A percentile compares a stretch with the other conserved stretches of the same genome.
Evolutionary conservation across 1,140 invertebrate species (phyloP).

Genomic region (Drosophila erecta): DNA sequence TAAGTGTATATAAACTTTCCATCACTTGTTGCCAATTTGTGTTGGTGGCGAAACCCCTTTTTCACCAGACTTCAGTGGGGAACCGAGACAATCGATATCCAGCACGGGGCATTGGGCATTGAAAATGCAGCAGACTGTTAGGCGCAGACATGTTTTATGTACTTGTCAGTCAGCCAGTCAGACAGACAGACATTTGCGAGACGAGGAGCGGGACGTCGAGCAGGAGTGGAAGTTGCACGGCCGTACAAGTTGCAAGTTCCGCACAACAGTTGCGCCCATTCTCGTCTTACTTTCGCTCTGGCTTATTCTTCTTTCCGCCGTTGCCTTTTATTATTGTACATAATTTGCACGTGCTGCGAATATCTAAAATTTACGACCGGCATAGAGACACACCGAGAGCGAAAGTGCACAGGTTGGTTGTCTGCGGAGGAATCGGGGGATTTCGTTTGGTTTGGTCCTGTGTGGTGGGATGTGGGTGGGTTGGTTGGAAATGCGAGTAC

Average conservation of each 20-base stretch:
- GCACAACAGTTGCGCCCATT: slow-evolving; percentile 45
- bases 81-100: slow-evolving; percentile 52
- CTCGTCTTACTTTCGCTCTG: slow-evolving; percentile 62
- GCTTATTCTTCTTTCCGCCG: slow-evolving; percentile 28
- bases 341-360: slow-evolving; percentile 83
- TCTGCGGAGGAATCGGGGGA: slow-evolving; percentile 6
- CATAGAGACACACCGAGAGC: slow-evolving; percentile 46
- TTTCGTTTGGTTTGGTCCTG: neutral
- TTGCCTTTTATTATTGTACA: slow-evolving; percentile 75
- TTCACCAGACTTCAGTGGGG: neutral
- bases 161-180: slow-evolving; percentile 64
- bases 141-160: slow-evolving; percentile 79
- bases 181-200: slow-evolving; percentile 10
- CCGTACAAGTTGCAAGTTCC: slow-evolving; percentile 47
- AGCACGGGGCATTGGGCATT: slow-evolving; percentile 17
- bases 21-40: slow-evolving; percentile 28
- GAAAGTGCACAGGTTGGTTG: slow-evolving; percentile 70
- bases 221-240: neutral
- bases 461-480: slow-evolving; percentile 1
- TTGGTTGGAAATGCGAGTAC: neutral
- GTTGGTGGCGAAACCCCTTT: neutral
- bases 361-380: slow-evolving; percentile 78
- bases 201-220: no score
- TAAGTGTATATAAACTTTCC: slow-evolving; percentile 13
- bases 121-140: slow-evolving; percentile 77